Evolutionary conservation across 2,888 invertebrate species (phyloP), one percentile per base, ranked within the genome.

Genomic region (Syritta pipiens): DNA sequence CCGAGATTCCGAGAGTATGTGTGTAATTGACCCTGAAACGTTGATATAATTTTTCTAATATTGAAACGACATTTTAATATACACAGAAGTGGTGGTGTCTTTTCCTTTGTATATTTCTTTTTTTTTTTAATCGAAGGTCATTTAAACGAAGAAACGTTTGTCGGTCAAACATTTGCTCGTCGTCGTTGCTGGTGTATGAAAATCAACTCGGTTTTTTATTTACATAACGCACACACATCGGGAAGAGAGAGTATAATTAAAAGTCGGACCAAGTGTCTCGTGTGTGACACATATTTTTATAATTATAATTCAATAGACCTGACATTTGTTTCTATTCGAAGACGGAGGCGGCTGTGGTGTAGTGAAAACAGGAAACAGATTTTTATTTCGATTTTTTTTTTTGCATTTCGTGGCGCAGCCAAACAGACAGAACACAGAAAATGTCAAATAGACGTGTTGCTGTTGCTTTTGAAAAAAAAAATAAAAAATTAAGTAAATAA

Each of bases 21-120:
- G 10, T 57, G 49, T 53, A 57, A 63, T 24, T 63, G 76, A 69
- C 76, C 76, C 49, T 76, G 69, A 76, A 69, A 57, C 57, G 35
- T 59, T 59, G 76, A 63, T 57, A 69, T 57, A 76, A 53, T 51
- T 76, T 63, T 69, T 60, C 69, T 76, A 76, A 76, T 63, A 63
- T 57, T 59, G 57, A 63, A 69, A 46, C 40, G 30, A 49, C 59
- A 55, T 42, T 40, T 76, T 48, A 49, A 74, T 57, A 59, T 44
- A 59, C 44, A 10, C 19, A 17, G 32, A 30, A n/a, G 19, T 22
- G 19, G n/a, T n/a, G n/a, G n/a, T n/a, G n/a, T n/a, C n/a, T n/a
- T n/a, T n/a, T n/a, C n/a, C n/a, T n/a, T n/a, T n/a, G n/a, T n/a
- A n/a, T n/a, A n/a, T n/a, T n/a, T n/a, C n/a, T n/a, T n/a, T n/a